Evolutionary conservation across 2,797 vertebrate genomes (phyloP), one percentile per base, ranked within the genome.

Genomic region (Danio albolineatus): DNA sequence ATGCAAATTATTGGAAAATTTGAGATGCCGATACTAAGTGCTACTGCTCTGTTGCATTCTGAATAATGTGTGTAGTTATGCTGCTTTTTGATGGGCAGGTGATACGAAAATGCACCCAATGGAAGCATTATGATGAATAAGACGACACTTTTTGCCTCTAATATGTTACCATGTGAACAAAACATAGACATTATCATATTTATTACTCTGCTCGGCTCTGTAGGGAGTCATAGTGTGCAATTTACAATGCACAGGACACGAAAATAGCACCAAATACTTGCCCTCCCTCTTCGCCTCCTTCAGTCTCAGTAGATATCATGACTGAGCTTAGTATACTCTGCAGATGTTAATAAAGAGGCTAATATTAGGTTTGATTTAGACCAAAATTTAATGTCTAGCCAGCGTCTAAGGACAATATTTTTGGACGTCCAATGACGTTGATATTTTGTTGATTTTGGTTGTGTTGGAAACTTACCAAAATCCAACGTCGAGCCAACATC

Each of bases 151-250:
- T 77, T 81, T 81, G 76, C 59, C 59, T 83, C 70, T 86, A 83
- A 64, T 83, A 69, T 79, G 82, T 81, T 83, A 85, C 71, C 84
- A 90, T 87, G 85, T 90, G 85, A 89, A 89, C 86, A 92, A 85
- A 90, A 87, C 71, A 84, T 75, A 85, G 78, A 90, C 87, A 92
- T 93, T 92, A 93, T 90, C 91, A 93, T 93, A 92, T 91, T 92
- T 91, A 93, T 92, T 91, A 90, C 84, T 88, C 80, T 28, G 10
- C 59, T 28, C 60, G 44, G 72, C 39, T 74, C 57, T 36, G 38
- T 49, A 19, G 60, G 76, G 72, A 80, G 76, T 64, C 10, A n/a
- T 67, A 70, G 80, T 53, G 60, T 80, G 54, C 67, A 59, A 83
- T 83, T 80, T 76, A 61, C 17, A 73, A 38, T 39, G 54, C 72